phyloP scores from a whole-genome alignment of 2,113 vertebrate species.

The Microtus oregoni region DNA sequence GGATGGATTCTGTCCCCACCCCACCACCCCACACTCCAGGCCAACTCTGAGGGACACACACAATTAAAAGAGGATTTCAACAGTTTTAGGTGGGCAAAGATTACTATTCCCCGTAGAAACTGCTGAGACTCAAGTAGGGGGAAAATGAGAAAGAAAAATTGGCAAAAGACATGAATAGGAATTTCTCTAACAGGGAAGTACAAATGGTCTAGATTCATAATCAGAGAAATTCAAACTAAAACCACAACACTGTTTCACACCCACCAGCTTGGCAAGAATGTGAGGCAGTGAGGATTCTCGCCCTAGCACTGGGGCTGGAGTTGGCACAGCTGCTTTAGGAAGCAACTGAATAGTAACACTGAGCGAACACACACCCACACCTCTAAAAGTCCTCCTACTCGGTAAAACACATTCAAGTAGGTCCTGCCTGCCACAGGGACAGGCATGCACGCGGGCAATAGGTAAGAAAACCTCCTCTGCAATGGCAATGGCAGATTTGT shows the following conservation, averaged over 20 bases:
- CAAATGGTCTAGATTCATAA: background rate
- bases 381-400: background rate
- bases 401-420: background rate
- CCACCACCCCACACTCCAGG: background rate
- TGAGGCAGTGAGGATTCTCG: too few relatives aligned
- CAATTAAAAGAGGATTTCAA: background rate
- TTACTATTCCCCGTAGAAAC: background rate
- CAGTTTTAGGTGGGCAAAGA: too few relatives aligned
- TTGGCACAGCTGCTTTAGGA: background rate
- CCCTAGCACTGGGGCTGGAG: background rate
- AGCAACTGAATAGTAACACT: background rate
- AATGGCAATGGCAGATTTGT: rapidly evolving
- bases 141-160: background rate
- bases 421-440: background rate
- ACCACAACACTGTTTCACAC: background rate
- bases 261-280: background rate
- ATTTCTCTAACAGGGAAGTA: constrained; percentile 10
- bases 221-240: constrained; percentile 44
- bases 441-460: background rate
- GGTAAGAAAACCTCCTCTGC: background rate
- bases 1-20: too few relatives aligned
- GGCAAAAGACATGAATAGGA: background rate
- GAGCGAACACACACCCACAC: background rate
- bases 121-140: background rate
- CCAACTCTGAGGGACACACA: background rate